A percentile compares a stretch with the other conserved stretches of the same genome.
Evolutionary conservation across 2,888 invertebrate species (phyloP).

Genomic region (Branchellion lobata): DNA sequence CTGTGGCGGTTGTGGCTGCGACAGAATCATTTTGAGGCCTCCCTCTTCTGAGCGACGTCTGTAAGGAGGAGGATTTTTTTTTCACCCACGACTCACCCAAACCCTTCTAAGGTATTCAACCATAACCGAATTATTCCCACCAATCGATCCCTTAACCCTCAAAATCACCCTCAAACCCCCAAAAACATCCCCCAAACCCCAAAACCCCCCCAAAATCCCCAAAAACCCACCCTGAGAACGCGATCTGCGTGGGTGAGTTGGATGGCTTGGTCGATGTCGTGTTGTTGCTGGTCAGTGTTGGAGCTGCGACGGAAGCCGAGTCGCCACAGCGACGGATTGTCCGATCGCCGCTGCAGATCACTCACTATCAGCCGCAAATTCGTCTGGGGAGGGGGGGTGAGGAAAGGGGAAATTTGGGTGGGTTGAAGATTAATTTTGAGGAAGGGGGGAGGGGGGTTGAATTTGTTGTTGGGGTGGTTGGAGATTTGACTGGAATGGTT

Average conservation of each 20-base stretch:
- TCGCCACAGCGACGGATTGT: slow-evolving; percentile 31
- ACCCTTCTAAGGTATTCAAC: not conserved
- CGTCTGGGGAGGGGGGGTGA: not conserved
- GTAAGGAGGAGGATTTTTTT: not conserved
- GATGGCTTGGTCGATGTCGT: slow-evolving; percentile 16
- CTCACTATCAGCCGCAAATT: not conserved
- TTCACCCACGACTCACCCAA: not conserved
- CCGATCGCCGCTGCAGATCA: slow-evolving; percentile 21
- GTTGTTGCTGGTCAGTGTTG: slow-evolving; percentile 23
- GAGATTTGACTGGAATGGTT: too few relatives aligned
- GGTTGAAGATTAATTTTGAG: too few relatives aligned
- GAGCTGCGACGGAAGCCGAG: slow-evolving; percentile 11
- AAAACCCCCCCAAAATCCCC: too few relatives aligned
- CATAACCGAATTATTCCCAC: not conserved
- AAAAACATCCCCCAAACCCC: too few relatives aligned
- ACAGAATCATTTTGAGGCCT: not conserved
- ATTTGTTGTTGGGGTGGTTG: too few relatives aligned
- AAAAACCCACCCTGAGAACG: not conserved
- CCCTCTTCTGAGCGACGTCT: not conserved
- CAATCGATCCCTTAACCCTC: too few relatives aligned
- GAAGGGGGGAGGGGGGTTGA: too few relatives aligned
- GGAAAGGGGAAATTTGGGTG: too few relatives aligned
- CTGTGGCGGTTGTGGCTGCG: not conserved
- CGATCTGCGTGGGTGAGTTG: slow-evolving; percentile 1
- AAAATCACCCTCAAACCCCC: too few relatives aligned